phyloP scores from a whole-genome alignment of 2,113 vertebrate species.

The Crotophaga sulcirostris region DNA sequence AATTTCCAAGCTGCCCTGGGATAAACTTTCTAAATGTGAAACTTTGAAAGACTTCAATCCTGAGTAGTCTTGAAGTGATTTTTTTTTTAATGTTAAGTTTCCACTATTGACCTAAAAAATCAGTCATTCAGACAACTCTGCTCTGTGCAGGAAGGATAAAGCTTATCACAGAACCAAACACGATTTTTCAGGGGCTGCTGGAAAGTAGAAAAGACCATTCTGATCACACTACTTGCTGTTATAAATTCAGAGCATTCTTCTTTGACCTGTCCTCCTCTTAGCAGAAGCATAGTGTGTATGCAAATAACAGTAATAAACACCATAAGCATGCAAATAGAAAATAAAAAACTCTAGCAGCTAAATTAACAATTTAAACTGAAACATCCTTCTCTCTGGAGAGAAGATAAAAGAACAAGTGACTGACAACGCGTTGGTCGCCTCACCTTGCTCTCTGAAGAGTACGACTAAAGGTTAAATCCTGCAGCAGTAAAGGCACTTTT shows the following conservation, averaged over 20 bases:
- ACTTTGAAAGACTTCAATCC: constrained; percentile 17
- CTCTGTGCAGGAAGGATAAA: constrained; percentile 37
- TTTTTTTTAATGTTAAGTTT: neutral
- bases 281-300: neutral
- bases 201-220: neutral
- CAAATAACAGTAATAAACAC: neutral
- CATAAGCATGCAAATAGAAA: neutral
- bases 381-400: neutral
- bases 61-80: neutral
- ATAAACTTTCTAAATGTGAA: neutral
- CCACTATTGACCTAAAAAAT: constrained; percentile 20
- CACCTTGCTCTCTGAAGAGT: neutral
- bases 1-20: neutral
- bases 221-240: neutral
- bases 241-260: neutral
- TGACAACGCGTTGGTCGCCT: neutral
- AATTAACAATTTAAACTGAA: neutral
- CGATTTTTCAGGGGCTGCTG: neutral
- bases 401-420: neutral
- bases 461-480: neutral
- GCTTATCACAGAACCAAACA: constrained; percentile 33
- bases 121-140: constrained; percentile 21
- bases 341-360: neutral
- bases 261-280: neutral
- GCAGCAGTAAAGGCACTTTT: neutral